Evolutionary conservation across 1,140 invertebrate species (phyloP).

Genomic region (Bombyx mori): DNA sequence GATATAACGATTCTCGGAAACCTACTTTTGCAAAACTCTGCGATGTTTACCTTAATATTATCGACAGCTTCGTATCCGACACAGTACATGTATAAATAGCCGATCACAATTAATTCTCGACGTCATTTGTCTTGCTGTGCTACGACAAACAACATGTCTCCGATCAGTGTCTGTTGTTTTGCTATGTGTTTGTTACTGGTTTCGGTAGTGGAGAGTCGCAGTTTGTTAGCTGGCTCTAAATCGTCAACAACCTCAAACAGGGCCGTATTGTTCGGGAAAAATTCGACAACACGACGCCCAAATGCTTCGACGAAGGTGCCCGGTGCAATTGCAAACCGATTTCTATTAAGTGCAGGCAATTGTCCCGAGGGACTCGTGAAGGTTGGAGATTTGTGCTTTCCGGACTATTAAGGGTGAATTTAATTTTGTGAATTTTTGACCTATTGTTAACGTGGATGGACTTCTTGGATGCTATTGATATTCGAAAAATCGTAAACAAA

Average conservation of each 20-base stretch:
- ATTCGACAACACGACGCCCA: no score
- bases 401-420: background rate
- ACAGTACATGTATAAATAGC: background rate
- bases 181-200: background rate
- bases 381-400: background rate
- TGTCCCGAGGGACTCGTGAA: conserved; percentile 1
- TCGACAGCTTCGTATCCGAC: background rate
- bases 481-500: no score
- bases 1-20: no score
- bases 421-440: no score
- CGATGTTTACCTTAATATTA: no score
- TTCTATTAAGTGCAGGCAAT: background rate
- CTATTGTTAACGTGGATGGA: no score
- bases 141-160: background rate
- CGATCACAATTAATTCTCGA: background rate
- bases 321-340: background rate
- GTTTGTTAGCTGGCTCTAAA: no score
- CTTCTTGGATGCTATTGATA: no score
- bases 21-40: no score
- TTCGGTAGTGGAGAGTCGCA: no score
- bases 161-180: background rate
- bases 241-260: no score
- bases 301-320: background rate
- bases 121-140: background rate
- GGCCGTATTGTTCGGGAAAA: no score